Conservation (phyloP, 1,140 invertebrate genomes). For the Drosophila nebulosa region DNA sequence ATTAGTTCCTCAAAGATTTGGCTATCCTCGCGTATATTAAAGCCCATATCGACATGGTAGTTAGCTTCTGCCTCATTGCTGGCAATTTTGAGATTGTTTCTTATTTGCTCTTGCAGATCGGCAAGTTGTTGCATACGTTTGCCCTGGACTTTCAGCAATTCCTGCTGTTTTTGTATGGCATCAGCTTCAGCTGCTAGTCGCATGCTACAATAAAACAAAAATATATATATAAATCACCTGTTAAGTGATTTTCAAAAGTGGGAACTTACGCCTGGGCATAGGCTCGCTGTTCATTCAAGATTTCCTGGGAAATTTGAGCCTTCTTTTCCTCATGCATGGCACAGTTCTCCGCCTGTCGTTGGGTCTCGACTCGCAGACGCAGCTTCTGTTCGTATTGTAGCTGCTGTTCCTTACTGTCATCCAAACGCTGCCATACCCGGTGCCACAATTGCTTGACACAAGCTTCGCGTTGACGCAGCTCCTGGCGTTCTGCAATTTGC, state of each 20-base stretch:
- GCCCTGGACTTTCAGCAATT: neutral
- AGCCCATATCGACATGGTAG: neutral
- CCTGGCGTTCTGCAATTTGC: slow-evolving; percentile 60
- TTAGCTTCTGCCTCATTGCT: neutral
- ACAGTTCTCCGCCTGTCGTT: slow-evolving; percentile 31
- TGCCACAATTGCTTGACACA: slow-evolving; percentile 55
- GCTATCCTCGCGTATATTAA: slow-evolving; percentile 36
- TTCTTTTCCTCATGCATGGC: slow-evolving; percentile 13
- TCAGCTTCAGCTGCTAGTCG: slow-evolving; percentile 19
- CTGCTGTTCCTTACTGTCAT: slow-evolving; percentile 32
- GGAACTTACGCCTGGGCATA: slow-evolving; percentile 22
- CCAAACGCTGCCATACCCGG: slow-evolving; percentile 33
- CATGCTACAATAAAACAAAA: neutral
- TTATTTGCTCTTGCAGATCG: slow-evolving; percentile 36
- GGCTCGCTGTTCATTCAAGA: slow-evolving; percentile 11
- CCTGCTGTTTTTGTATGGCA: neutral
- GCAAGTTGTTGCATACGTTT: slow-evolving; percentile 29
- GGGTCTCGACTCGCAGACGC: slow-evolving; percentile 16
- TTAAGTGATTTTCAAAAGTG: neutral
- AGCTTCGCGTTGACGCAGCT: slow-evolving; percentile 21
- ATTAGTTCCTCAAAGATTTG: slow-evolving; percentile 42
- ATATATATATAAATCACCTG: neutral
- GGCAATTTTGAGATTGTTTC: slow-evolving; percentile 2
- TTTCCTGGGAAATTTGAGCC: neutral
- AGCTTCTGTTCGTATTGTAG: slow-evolving; percentile 36